Base-by-base conservation (phyloP, 2,113 vertebrate species). In the Corythornis cristatus region DNA sequence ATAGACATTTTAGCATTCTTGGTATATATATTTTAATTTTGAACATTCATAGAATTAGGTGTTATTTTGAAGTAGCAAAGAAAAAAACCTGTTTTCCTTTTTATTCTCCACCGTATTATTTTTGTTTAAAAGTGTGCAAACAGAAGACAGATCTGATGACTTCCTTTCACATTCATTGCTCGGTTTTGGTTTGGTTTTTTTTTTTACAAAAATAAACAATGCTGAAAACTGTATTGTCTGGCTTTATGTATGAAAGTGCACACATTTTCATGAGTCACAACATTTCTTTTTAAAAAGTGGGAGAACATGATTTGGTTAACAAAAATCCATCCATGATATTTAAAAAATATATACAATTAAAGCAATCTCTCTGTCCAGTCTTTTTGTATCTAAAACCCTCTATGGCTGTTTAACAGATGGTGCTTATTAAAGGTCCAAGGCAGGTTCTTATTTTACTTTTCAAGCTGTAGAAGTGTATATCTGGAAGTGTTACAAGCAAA, bases 1-100 rank as follows among this genome's bases (percentile, higher is more conserved):
- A 98, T 99, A 98, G 97, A 95, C 86, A 96, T 96, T 92, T 96
- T 97, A 97, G 96, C 82, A 86, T 97, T 93, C 87, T 96, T 95
- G 83, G 79, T 96, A 94, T 91, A 89, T 96, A 96, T 95, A 77
- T 93, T 96, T 97, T 95, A 77, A 94, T 86, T 93, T 94, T 92
- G 83, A 95, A 92, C 73, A 77, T 95, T 79, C 80, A 70, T 92
- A 95, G 76, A 85, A 62, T 35, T 93, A 93, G 80, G 40, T 92
- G 88, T 96, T 95, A 94, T 93, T 64, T 96, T 96, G 88, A 94
- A 91, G 28, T 94, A 85, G 56, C 77, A 71, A 50, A 37, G 37
- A 78, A 89, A 88, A 68, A 22, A 51, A 33, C 16, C 19, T 31
- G 26, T 10, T 77, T 40, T 42, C 84, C 84, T 95, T 93, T 95